A percentile compares a stretch with the other conserved stretches of the same genome.
These are phyloP conservation scores for Physocephala rufipes DNA, from an alignment of 2,888 invertebrate species.

Conservation along the genomic window DNA sequence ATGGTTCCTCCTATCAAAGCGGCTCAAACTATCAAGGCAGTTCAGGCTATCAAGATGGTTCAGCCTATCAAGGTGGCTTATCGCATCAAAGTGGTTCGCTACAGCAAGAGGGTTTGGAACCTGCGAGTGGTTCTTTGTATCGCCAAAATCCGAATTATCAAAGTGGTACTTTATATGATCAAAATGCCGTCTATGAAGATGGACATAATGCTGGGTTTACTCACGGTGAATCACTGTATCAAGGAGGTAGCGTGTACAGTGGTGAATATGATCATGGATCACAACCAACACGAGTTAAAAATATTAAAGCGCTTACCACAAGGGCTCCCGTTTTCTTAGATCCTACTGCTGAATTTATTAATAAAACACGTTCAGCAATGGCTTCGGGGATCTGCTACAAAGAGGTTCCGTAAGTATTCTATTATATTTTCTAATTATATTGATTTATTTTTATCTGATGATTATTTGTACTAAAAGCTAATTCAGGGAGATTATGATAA, in stretches of 20 bases:
- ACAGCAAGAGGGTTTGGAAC: too few species aligned
- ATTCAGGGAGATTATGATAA: too few species aligned
- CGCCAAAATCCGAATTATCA: too few species aligned
- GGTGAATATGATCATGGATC: background rate
- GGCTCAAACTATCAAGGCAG: background rate
- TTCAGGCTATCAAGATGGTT: conserved; percentile 9
- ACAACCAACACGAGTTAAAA: conserved; percentile 62
- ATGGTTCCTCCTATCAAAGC: background rate
- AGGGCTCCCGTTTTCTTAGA: conserved; percentile 53
- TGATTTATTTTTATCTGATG: too few species aligned
- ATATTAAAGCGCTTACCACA: conserved; percentile 31
- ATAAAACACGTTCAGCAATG: conserved; percentile 62
- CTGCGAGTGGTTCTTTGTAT: background rate
- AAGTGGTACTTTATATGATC: too few species aligned
- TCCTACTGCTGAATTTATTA: conserved; percentile 61
- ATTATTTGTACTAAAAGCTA: too few species aligned
- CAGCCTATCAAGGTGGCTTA: background rate
- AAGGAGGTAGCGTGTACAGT: conserved; percentile 46
- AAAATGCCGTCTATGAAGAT: background rate
- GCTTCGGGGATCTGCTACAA: conserved; percentile 61
- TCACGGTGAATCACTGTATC: conserved; percentile 25
- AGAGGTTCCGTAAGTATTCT: conserved; percentile 65
- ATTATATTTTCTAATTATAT: too few species aligned
- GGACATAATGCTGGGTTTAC: background rate
- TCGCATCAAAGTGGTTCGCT: conserved; percentile 25